These are phyloP conservation scores for Chaetops frenatus DNA, from an alignment of 2,113 vertebrate genomes.

Conservation along the genomic window DNA sequence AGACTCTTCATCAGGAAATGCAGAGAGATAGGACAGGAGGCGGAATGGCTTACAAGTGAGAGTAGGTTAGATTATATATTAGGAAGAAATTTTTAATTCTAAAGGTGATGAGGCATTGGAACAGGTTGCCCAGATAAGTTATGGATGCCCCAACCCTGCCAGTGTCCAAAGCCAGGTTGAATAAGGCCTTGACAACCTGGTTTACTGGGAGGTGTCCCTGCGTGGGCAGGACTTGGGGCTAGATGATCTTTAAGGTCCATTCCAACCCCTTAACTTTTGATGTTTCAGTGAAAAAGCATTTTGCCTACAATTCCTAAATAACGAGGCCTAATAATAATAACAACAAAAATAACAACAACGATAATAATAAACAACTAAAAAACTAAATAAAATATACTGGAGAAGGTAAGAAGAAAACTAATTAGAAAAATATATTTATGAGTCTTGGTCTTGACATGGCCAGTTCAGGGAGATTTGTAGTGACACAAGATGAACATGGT, in stretches of 20 bases:
- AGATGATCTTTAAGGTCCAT: neutral
- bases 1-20: neutral
- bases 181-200: neutral
- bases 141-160: too few species aligned
- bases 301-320: neutral
- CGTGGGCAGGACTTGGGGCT: fast-evolving
- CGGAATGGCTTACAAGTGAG: neutral
- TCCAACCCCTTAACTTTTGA: neutral
- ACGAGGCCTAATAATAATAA: neutral
- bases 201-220: neutral
- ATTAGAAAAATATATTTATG: neutral
- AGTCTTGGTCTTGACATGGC: neutral
- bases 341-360: too few species aligned
- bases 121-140: neutral
- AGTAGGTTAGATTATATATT: neutral
- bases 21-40: too few species aligned
- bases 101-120: neutral
- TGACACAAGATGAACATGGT: neutral
- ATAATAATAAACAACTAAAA: neutral
- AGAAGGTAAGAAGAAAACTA: neutral
- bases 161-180: neutral
- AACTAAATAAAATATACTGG: neutral
- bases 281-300: neutral
- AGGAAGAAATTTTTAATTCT: neutral
- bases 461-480: neutral